Conservation (phyloP, 2,888 invertebrate species). For the Lathronympha strigana region DNA sequence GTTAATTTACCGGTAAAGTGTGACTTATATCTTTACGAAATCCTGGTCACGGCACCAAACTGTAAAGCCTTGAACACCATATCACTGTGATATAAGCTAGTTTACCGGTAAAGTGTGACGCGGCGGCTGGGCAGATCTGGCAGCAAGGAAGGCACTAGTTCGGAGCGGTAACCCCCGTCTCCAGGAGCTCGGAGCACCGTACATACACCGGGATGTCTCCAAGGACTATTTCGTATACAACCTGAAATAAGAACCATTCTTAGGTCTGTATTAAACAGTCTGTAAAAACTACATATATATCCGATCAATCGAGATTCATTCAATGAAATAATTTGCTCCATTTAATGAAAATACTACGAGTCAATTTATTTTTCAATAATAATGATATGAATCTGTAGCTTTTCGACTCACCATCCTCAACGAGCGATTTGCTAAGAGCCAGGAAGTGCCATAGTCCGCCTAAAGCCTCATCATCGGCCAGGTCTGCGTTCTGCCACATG, state of each 20-base stretch:
- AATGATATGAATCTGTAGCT: background rate
- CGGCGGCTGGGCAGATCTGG: slow-evolving; percentile 85
- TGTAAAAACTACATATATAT: too few relatives aligned
- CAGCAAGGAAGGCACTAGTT: slow-evolving; percentile 85
- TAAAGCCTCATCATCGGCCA: slow-evolving; percentile 89
- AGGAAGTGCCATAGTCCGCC: slow-evolving; percentile 94
- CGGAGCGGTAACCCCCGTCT: slow-evolving; percentile 84
- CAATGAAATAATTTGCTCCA: too few relatives aligned
- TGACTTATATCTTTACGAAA: slow-evolving; percentile 48
- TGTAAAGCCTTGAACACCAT: background rate
- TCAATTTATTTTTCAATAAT: too few relatives aligned
- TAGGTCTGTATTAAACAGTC: too few relatives aligned
- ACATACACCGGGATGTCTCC: slow-evolving; percentile 87
- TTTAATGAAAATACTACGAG: too few relatives aligned
- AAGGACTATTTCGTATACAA: slow-evolving; percentile 81
- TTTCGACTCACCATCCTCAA: slow-evolving; percentile 84
- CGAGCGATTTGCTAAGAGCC: slow-evolving; percentile 87
- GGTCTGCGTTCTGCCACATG: slow-evolving; percentile 90
- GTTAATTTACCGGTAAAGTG: slow-evolving; percentile 60
- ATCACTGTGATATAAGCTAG: background rate
- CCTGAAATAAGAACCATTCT: slow-evolving; percentile 52
- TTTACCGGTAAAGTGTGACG: slow-evolving; percentile 66
- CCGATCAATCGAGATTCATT: too few relatives aligned
- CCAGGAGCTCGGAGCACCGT: slow-evolving; percentile 78
- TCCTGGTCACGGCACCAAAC: slow-evolving; percentile 18